Percentiles rank a stretch among this genome's conserved stretches.
phyloP scores from a whole-genome alignment of 2,888 invertebrate genomes.

The Prosopocoilus inquinatus region DNA sequence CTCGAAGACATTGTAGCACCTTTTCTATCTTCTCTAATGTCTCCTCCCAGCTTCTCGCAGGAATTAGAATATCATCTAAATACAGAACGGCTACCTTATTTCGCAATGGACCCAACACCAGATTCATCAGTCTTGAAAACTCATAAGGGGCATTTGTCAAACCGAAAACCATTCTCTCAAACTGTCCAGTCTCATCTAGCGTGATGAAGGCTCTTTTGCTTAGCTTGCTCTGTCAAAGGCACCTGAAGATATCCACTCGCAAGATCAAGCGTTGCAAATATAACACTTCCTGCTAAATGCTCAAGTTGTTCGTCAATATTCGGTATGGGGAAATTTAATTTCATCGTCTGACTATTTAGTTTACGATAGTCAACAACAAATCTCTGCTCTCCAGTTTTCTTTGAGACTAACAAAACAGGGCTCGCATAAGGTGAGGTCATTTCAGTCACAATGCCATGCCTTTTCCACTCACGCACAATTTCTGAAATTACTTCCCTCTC shows the following conservation, averaged over 20 bases:
- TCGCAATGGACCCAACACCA: constrained; percentile 20
- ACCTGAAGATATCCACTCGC: background rate
- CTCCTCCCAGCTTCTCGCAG: constrained; percentile 16
- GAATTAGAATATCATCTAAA: constrained; percentile 23
- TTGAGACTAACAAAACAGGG: constrained; percentile 25
- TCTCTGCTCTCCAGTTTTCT: constrained; percentile 22
- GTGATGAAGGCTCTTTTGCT: background rate
- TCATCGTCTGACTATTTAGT: constrained; percentile 14
- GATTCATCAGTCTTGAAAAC: constrained; percentile 35
- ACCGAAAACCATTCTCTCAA: constrained; percentile 36
- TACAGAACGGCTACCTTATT: constrained; percentile 6
- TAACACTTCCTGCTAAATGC: background rate
- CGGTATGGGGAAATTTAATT: background rate
- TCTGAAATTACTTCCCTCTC: constrained; percentile 13
- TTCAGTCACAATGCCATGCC: constrained; percentile 23
- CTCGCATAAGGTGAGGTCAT: constrained; percentile 27
- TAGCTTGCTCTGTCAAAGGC: background rate
- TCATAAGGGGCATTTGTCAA: constrained; percentile 35
- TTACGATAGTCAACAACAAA: constrained; percentile 25
- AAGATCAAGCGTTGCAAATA: background rate
- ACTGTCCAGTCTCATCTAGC: constrained; percentile 32
- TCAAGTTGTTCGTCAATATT: constrained; percentile 7
- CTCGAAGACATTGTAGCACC: constrained; percentile 28
- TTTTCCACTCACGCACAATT: constrained; percentile 21
- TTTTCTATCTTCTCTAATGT: constrained; percentile 19